These are phyloP conservation scores for Eupeodes latifasciatus DNA, from an alignment of 2,888 invertebrate species.

Conservation along the genomic window DNA sequence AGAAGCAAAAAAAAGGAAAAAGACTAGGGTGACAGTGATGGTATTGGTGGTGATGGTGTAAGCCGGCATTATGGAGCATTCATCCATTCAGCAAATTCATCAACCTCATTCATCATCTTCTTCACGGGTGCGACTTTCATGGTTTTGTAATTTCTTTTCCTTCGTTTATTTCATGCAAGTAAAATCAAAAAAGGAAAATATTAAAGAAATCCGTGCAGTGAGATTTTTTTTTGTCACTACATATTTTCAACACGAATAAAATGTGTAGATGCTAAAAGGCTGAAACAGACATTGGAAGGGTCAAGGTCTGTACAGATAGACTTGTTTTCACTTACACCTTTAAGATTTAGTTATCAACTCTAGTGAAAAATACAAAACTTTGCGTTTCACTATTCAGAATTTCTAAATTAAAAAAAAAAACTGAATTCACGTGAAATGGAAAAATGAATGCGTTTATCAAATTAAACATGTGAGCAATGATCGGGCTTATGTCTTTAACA, in stretches of 20 bases:
- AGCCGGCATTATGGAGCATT: not conserved
- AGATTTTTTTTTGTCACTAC: not conserved
- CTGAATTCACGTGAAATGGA: no score
- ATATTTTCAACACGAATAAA: not conserved
- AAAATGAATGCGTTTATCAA: no score
- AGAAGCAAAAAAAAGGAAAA: constrained; percentile 8
- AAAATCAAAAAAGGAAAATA: constrained; percentile 8
- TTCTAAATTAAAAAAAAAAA: no score
- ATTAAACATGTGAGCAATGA: no score
- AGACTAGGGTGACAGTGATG: not conserved
- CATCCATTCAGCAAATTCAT: constrained; percentile 61
- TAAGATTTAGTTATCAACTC: no score
- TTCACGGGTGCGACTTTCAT: constrained; percentile 62
- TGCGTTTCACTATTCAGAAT: no score
- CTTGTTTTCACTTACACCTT: no score
- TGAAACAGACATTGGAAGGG: no score
- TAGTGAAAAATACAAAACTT: no score
- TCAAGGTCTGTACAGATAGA: no score
- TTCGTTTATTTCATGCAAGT: not conserved
- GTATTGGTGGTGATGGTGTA: not conserved
- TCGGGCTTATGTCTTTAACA: no score
- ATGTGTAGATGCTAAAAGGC: no score
- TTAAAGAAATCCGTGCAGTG: constrained; percentile 27
- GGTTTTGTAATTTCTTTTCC: constrained; percentile 49
- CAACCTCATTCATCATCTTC: constrained; percentile 69